Base-by-base conservation (phyloP, 2,797 vertebrate genomes). In the Neosalanx taihuensis region DNA sequence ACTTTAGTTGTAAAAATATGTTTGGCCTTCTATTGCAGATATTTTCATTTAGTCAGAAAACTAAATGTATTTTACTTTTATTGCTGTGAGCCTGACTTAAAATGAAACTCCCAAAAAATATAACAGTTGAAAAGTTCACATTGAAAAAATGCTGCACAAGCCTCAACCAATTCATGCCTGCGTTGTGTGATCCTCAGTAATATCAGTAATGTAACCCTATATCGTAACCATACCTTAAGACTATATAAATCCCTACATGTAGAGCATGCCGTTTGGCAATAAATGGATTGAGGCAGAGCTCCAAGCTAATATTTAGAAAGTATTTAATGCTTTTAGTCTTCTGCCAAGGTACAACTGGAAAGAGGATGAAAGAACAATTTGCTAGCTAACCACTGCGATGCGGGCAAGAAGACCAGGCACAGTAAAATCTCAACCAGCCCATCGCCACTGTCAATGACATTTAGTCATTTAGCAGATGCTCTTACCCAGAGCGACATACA, bases 291-390 rank as follows among this genome's bases (percentile, higher is more conserved):
- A 20, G 20, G 66, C 26, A 2, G 68, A 33, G 56, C 71, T 35
- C 30, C 68, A 58, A 62, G 70, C 46, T 73, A 65, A 70, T 71
- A 62, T 80, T 75, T 78, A 74, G 63, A 2, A 66, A 58, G 37
- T 76, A 77, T 74, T 71, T 60, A 69, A 72, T 70, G 66, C 63
- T 41, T 13, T 5, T 31, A 57, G 59, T 67, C 37, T 77, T 56
- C 59, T 74, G 71, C 72, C 71, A 77, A 80, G 71, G 78, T 72
- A 65, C 67, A 67, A 60, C 71, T 72, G 74, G 69, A 70, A 65
- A 70, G 64, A 31, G 60, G 73, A 71, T 73, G 64, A 82, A 78
- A 79, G 77, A 49, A 58, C 72, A 73, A 31, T 71, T 64, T 4
- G n/a, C 26, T 29, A 41, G 29, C 18, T 33, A 70, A 30, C 31